Evolutionary conservation across 2,888 invertebrate genomes (phyloP), one percentile per base, ranked within the genome.

Genomic region (Polyommatus icarus): DNA sequence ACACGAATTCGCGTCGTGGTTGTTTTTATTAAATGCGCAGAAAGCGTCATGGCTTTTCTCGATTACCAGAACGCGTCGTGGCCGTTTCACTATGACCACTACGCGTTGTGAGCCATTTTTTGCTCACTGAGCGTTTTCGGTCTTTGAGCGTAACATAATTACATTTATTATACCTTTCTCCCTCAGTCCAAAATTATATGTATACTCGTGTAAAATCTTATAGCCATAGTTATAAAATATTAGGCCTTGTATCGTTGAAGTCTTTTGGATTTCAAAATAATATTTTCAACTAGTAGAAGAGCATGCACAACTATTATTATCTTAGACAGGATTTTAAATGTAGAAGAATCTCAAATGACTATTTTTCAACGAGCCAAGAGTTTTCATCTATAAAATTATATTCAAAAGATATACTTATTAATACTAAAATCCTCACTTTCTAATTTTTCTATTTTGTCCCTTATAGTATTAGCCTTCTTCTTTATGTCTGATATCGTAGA

Each of bases 401-500:
- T 54, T 54, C 0, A 18, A 4, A 50, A 54, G 54, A 54, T 54
- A 54, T 54, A 46, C 10, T 24, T 46, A 46, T 32, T 32, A 5
- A 1, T 50, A 50, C 50, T 4, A 18, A 54, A 54, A 4, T 18
- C 54, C 54, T 54, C 12, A 54, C 54, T 18, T 54, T 54, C 54
- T 18, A 18, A 18, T 54, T 54, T 54, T 54, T 54, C 54, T 18
- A 54, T 54, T 54, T 54, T 15, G 15, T 54, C 3, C 54, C 18
- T 54, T 54, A 54, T 54, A 18, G 18, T 54, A 80, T 83, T 80
- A 24, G 79, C 81, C 82, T 83, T 83, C 78, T 82, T 83, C 78
- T 83, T 83, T 80, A 83, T 83, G 80, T 84, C 83, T 81, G 81
- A 82, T 78, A 84, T 83, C 78, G 82, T 84, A 79, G 82, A 83